A percentile compares a stretch with the other conserved stretches of the same genome.
Conservation (phyloP, 2,888 invertebrate species). For the Hybos culiciformis region DNA sequence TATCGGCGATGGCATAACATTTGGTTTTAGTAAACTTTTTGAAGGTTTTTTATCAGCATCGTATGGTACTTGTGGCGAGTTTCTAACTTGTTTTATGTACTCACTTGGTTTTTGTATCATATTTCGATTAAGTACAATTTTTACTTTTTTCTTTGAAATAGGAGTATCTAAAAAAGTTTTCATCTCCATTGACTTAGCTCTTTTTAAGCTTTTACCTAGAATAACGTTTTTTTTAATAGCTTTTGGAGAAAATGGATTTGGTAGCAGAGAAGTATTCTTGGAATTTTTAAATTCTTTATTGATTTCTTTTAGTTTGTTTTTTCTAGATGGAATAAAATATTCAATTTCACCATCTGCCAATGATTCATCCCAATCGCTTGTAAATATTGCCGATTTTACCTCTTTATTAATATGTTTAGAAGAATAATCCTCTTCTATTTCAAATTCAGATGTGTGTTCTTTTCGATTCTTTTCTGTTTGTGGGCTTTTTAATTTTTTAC, state of each 20-base stretch:
- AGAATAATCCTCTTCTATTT: too few species aligned
- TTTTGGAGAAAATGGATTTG: conserved; percentile 20
- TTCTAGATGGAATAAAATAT: conserved; percentile 28
- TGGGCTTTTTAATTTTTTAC: conserved; percentile 2
- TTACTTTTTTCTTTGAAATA: conserved; percentile 37
- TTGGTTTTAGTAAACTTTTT: conserved; percentile 59
- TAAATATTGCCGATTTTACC: not conserved
- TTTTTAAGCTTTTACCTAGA: conserved; percentile 14
- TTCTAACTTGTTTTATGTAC: conserved; percentile 53
- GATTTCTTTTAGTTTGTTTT: conserved; percentile 24
- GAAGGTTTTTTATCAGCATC: conserved; percentile 54
- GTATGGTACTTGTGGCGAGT: conserved; percentile 61
- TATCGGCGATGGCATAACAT: conserved; percentile 52
- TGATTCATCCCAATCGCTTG: conserved; percentile 34
- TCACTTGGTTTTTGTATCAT: conserved; percentile 58
- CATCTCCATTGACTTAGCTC: conserved; percentile 4
- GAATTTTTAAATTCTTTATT: conserved; percentile 14
- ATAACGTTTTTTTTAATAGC: conserved; percentile 11
- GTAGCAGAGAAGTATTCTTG: conserved; percentile 10
- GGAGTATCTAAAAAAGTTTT: not conserved
- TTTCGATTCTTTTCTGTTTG: conserved; percentile 14
- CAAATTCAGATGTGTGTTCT: conserved; percentile 4
- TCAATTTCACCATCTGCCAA: conserved; percentile 35
- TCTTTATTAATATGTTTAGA: too few species aligned
- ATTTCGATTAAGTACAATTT: conserved; percentile 57